Evolutionary conservation across 1,140 invertebrate species (phyloP), one percentile per base, ranked within the genome.

Genomic region (Drosophila baimaii): DNA sequence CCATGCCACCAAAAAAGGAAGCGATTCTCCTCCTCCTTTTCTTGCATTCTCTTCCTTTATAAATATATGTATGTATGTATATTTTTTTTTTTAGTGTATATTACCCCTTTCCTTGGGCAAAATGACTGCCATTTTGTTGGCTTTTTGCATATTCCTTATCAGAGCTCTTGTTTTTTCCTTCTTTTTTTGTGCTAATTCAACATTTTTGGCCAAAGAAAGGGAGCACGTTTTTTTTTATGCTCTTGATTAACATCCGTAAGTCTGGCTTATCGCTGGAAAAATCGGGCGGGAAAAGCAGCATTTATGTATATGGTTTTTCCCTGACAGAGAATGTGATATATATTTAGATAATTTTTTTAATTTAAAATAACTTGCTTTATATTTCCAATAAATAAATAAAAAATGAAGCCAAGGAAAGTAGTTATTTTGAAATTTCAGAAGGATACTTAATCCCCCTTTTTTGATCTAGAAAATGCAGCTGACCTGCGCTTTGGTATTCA

Each of bases 71-170:
- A 17, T 17, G 2, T 49, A 13, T 15, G 2, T 13, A 10, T 27
- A n/a, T 49, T 47, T 29, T 59, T 37, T 43, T 52, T 27, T 21
- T 43, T 21, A 55, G 52, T 39, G 59, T 39, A 65, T 69, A 65
- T 69, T 66, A 69, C 65, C 65, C 59, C 49, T 66, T 66, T 65
- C 44, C 43, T 25, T 29, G n/a, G 19, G 55, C 58, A 2, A 46
- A 65, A 64, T 64, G 47, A n/a, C 47, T 44, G 35, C 35, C 66
- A 56, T 68, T 49, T 68, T 47, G 43, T 33, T 49, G 13, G 12
- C 58, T 23, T 46, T 54, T 55, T 44, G 68, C 64, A 70, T 66
- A 31, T 57, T 70, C 13, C 66, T 70, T 69, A 69, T 70, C 66
- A 12, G 47, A 21, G 13, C 29, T 21, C 31, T 64, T 49, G 33